Evolutionary conservation across 2,113 vertebrate genomes (phyloP).

Genomic region (Mellivora capensis): DNA sequence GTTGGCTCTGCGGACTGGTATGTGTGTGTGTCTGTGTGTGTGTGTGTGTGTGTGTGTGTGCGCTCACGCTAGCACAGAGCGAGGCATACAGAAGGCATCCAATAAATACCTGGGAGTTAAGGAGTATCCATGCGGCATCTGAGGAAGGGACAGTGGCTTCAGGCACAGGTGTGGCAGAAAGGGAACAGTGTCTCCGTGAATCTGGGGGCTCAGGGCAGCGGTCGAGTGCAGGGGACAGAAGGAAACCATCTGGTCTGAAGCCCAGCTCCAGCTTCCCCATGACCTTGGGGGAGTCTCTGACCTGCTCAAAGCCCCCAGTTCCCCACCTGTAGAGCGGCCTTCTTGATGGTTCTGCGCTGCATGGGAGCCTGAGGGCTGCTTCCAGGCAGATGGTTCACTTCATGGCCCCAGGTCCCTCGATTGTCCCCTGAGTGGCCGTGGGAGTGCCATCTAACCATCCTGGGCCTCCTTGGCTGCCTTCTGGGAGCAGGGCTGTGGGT

Average conservation of each 20-base stretch:
- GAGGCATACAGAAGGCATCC: rapidly evolving
- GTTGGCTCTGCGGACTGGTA: rapidly evolving
- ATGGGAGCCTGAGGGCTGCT: rapidly evolving
- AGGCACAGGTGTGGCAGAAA: not conserved
- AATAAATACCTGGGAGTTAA: not conserved
- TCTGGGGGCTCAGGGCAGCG: rapidly evolving
- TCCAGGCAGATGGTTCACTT: not conserved
- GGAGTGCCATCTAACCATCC: too few species aligned
- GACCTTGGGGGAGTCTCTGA: too few species aligned
- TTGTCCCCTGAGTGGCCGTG: not conserved
- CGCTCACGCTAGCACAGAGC: not conserved
- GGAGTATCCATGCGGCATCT: rapidly evolving
- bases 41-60: rapidly evolving
- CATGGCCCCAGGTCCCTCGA: not conserved
- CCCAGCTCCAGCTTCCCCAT: too few species aligned
- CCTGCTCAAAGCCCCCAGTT: not conserved
- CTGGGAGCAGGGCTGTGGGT: not conserved
- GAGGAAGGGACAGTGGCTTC: not conserved
- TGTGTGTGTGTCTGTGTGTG: not conserved
- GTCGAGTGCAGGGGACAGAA: not conserved
- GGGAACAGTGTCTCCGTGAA: rapidly evolving
- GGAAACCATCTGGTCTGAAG: not conserved
- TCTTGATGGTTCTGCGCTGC: not conserved
- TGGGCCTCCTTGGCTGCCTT: not conserved
- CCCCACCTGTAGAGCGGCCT: not conserved